phyloP scores from a whole-genome alignment of 2,797 vertebrate genomes.

The Urocyon cinereoargenteus region DNA sequence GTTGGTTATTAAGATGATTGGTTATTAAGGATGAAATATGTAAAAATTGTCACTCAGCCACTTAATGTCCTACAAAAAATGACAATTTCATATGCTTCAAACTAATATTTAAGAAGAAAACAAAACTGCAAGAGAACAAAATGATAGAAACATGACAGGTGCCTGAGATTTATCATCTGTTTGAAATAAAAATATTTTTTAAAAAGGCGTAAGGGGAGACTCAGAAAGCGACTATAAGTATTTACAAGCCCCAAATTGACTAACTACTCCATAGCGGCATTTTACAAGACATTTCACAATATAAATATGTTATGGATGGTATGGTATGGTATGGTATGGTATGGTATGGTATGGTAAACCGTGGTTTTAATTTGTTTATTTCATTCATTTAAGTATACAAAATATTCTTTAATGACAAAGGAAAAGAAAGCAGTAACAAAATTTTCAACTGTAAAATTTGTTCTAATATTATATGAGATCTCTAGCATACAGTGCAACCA shows the following conservation, averaged over 20 bases:
- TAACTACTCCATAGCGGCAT: not conserved
- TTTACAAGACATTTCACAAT: not conserved
- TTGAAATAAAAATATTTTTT: not conserved
- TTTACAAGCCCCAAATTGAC: not conserved
- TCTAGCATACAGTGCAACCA: not conserved
- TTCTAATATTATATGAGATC: not conserved
- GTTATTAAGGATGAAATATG: not conserved
- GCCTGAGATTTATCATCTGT: not conserved
- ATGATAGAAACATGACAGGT: not conserved
- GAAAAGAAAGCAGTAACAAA: not conserved
- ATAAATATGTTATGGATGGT: not conserved
- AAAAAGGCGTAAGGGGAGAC: not conserved
- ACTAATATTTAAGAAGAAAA: conserved; percentile 25
- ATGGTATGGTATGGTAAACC: not conserved
- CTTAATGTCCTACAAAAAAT: not conserved
- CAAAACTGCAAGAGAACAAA: not conserved
- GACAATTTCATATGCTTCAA: not conserved
- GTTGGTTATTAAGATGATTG: not conserved
- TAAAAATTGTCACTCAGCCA: not conserved
- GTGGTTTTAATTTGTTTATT: not conserved
- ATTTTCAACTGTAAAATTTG: not conserved
- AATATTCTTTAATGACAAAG: not conserved
- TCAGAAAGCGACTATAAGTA: not conserved
- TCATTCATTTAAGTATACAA: not conserved
- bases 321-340: not conserved